Evolutionary conservation across 2,797 vertebrate genomes (phyloP), one percentile per base, ranked within the genome.

Genomic region (Semaprochilodus insignis): DNA sequence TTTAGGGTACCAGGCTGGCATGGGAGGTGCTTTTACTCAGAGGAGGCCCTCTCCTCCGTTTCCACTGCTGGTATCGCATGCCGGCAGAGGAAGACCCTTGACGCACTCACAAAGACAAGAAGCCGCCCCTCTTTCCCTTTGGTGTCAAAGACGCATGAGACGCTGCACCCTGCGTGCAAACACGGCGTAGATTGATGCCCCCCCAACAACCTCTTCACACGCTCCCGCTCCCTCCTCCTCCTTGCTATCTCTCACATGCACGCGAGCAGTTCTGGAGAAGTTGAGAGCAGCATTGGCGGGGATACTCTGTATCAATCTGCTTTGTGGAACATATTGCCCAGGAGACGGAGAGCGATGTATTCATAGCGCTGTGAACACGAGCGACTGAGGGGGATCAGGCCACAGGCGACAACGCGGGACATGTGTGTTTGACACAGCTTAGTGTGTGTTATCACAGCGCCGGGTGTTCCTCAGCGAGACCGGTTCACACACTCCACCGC

Each of bases 41-140:
- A 85, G 90, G 92, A 92, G 88, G 91, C 87, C 90, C 90, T 91
- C 87, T 81, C 83, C 88, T 88, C 89, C 76, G 85, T 86, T 75
- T 83, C 77, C 87, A 86, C 92, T 86, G 83, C 88, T 88, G 85
- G 89, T 94, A 93, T 94, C 93, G 91, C 87, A 84, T 84, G 88
- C 84, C 83, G 87, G 54, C 93, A 93, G 91, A 91, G 85, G 70
- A 87, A 70, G 87, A 88, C 85, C 85, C 83, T 85, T 87, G 88
- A 91, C 90, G 91, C 85, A 75, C 87, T 81, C 70, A 85, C 90
- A 77, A 81, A 78, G 88, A 83, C 88, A 65, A 85, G 83, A 89
- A 70, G 87, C 85, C 84, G 70, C 86, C 87, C 85, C 83, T 81
- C 48, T 59, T 66, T 82, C 75, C 67, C 81, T 79, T 63, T 63